Base-by-base conservation (phyloP, 2,113 vertebrate genomes). In the Oriolus oriolus region DNA sequence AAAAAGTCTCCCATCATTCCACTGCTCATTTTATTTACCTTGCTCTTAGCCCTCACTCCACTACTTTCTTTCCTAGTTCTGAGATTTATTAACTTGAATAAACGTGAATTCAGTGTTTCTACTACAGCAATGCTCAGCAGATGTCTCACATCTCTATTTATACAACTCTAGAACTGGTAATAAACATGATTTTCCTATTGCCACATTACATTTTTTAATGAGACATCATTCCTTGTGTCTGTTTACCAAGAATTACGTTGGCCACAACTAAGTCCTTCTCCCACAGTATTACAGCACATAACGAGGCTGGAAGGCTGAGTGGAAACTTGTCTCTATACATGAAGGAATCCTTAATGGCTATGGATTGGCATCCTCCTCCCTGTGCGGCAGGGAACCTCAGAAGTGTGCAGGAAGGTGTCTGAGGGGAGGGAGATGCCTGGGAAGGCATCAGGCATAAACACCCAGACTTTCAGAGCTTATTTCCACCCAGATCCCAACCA, bases 91-190 rank as follows among this genome's bases (percentile, higher is more conserved):
- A 85, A 93, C 77, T 79, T 7, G 18, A 85, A 70, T 56, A 83
- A 80, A 74, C 20, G 24, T 6, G 31, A 85, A 70, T 89, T 84
- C 61, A 78, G 61, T 86, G 57, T 90, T 94, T 73, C 84, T 83
- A 59, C 70, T 80, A 74, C 50, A 83, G 84, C 70, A 95, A 39
- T 22, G 57, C 74, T 89, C 91, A 89, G 84, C 91, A 93, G 84
- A 95, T 91, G 89, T 90, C 94, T 93, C 70, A 77, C 76, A 80
- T 95, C 78, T 95, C 47, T 93, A 94, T 96, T 95, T 95, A 91
- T 77, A 91, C 87, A 93, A 94, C 87, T 93, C 90, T 17, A 91
- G 84, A 87, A 76, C 70, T 88, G 66, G 84, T 74, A 91, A 96
- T 93, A 95, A 97, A 88, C 84, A 94, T 16, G 21, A 91, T 87